Evolutionary conservation across 2,888 invertebrate species (phyloP), one percentile per base, ranked within the genome.

Genomic region (Diaperis boleti): DNA sequence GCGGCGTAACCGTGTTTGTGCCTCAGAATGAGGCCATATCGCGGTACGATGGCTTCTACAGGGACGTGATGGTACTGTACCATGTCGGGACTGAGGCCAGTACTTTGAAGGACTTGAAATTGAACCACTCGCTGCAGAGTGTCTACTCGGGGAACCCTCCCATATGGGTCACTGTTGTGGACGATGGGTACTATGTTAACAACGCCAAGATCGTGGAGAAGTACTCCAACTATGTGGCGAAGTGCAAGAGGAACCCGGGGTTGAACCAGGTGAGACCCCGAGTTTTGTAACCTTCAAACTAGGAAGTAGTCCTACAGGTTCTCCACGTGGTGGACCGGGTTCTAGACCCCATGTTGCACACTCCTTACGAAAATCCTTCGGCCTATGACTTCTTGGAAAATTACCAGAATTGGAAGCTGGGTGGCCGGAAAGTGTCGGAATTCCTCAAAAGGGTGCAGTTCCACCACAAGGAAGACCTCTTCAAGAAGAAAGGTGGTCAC

Each of bases 251-350:
- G 72, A 64, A 52, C 15, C 42, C 14, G 22, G 26, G 31, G 6
- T 18, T 15, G 26, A 55, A 59, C 17, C 60, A 59, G 37, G 52
- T 26, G 33, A 31, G 41, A n/a, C n/a, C n/a, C n/a, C n/a, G n/a
- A n/a, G n/a, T n/a, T n/a, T n/a, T n/a, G n/a, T n/a, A n/a, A n/a
- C n/a, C n/a, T n/a, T n/a, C n/a, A n/a, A n/a, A n/a, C n/a, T n/a
- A n/a, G n/a, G n/a, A n/a, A n/a, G n/a, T 55, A 14, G 22, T n/a
- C 14, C 29, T 18, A 1, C 80, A 94, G 92, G 89, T 94, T 10
- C 84, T 95, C 64, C 93, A 95, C 80, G 87, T 92, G 63, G 92
- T 95, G 76, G 93, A 94, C 76, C 90, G 92, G 79, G 92, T 95
- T 8, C 82, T 95, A 59, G 89, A 90, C 72, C 95, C 95, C 0